These are phyloP conservation scores for Sebastes glaucus DNA, from an alignment of 2,797 vertebrate species.

Conservation along the genomic window DNA sequence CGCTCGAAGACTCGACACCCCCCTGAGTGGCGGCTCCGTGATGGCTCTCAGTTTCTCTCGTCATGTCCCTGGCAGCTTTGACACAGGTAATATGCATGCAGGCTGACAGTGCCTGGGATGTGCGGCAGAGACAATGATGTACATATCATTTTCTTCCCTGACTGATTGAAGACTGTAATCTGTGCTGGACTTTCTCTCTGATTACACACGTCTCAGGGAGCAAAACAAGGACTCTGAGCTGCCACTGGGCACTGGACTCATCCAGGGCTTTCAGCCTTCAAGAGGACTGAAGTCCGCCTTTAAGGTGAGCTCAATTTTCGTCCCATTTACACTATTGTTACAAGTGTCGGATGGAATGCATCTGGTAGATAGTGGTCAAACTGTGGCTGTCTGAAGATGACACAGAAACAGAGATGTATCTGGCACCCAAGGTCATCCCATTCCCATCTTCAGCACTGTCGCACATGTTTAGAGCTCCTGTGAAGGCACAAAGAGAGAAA, in stretches of 20 bases:
- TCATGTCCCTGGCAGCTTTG: slow-evolving; percentile 84
- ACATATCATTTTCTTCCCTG: slow-evolving; percentile 88
- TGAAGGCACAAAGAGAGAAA: slow-evolving; percentile 45
- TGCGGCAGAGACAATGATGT: slow-evolving; percentile 84
- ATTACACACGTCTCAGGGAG: slow-evolving; percentile 84
- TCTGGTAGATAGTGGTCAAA: slow-evolving; percentile 79
- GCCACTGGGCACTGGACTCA: slow-evolving; percentile 82
- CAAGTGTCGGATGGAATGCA: slow-evolving; percentile 80
- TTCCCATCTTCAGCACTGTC: slow-evolving; percentile 54
- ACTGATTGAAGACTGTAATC: slow-evolving; percentile 90
- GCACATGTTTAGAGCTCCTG: slow-evolving; percentile 51
- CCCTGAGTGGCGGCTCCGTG: slow-evolving; percentile 80
- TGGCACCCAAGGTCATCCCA: slow-evolving; percentile 80
- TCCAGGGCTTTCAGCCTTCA: slow-evolving; percentile 84
- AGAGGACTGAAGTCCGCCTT: slow-evolving; percentile 83
- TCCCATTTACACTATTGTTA: slow-evolving; percentile 85
- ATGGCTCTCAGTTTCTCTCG: slow-evolving; percentile 82
- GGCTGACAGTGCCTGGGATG: slow-evolving; percentile 78
- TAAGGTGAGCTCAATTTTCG: slow-evolving; percentile 86
- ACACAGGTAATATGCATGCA: slow-evolving; percentile 86
- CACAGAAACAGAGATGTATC: slow-evolving; percentile 71
- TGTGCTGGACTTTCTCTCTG: slow-evolving; percentile 86
- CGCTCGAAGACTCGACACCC: slow-evolving; percentile 59
- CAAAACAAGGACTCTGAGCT: slow-evolving; percentile 85
- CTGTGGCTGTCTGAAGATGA: slow-evolving; percentile 78